Evolutionary conservation across 1,140 invertebrate genomes (phyloP).

Genomic region (Drosophila nebulosa): DNA sequence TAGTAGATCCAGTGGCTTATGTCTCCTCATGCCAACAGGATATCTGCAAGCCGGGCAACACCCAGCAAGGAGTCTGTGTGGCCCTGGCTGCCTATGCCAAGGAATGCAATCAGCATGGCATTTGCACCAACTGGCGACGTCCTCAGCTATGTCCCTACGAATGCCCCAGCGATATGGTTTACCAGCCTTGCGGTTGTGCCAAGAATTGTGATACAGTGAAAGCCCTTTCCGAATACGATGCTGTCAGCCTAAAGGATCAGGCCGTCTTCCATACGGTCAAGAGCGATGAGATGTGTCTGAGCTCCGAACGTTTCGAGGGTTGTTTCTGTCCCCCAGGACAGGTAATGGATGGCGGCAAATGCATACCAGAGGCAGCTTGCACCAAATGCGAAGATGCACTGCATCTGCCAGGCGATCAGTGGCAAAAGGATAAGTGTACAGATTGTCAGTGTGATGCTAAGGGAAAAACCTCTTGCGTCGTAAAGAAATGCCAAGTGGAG

Average conservation of each 20-base stretch:
- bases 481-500: constrained; percentile 83
- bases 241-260: constrained; percentile 80
- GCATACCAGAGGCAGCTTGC: constrained; percentile 73
- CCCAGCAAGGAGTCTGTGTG: constrained; percentile 84
- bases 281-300: constrained; percentile 82
- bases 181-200: constrained; percentile 87
- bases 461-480: constrained; percentile 83
- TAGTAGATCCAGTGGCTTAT: constrained; percentile 87
- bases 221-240: constrained; percentile 73
- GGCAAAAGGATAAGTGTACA: constrained; percentile 87
- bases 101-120: constrained; percentile 85
- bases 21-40: constrained; percentile 87
- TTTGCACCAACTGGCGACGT: constrained; percentile 88
- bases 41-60: constrained; percentile 83
- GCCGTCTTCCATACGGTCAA: constrained; percentile 78
- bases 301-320: constrained; percentile 84
- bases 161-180: constrained; percentile 84
- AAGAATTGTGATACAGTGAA: constrained; percentile 85
- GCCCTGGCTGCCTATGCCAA: constrained; percentile 87
- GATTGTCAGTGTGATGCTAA: constrained; percentile 86
- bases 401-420: constrained; percentile 82
- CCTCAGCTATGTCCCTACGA: constrained; percentile 84
- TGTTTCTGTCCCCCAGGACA: constrained; percentile 90
- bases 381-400: constrained; percentile 73
- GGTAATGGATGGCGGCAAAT: constrained; percentile 82